These are phyloP conservation scores for Pachypeltis micranthus DNA, from an alignment of 1,140 invertebrate genomes.

Conservation along the genomic window DNA sequence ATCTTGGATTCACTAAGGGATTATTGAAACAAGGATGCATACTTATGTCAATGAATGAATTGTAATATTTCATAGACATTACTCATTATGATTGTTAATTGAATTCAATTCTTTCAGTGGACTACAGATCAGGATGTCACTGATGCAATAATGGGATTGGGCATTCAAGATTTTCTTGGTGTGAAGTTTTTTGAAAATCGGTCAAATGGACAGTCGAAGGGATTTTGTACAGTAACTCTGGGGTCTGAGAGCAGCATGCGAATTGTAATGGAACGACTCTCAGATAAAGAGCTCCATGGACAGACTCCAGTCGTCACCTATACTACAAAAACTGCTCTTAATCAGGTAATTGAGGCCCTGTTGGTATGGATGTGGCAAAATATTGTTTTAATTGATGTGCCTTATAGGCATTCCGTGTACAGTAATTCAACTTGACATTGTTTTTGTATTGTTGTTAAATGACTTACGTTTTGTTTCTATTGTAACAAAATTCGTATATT, in stretches of 20 bases:
- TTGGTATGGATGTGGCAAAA: too few relatives aligned
- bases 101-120: conserved; percentile 55
- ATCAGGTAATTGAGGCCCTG: too few relatives aligned
- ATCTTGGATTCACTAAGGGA: too few relatives aligned
- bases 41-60: neutral
- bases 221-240: conserved; percentile 85
- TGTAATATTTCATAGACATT: neutral
- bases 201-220: conserved; percentile 98
- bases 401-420: too few relatives aligned
- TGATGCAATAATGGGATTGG: conserved; percentile 72
- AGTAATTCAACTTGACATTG: too few relatives aligned
- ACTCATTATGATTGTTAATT: neutral
- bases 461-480: too few relatives aligned
- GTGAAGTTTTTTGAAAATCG: conserved; percentile 99
- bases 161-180: conserved; percentile 88
- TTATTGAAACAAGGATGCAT: too few relatives aligned
- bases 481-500: too few relatives aligned
- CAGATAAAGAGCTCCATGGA: conserved; percentile 90
- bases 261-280: conserved; percentile 79
- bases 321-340: conserved; percentile 82
- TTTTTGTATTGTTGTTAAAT: too few relatives aligned
- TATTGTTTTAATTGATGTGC: too few relatives aligned
- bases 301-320: conserved; percentile 88
- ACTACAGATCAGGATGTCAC: conserved; percentile 93
- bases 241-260: conserved; percentile 85